phyloP scores from a whole-genome alignment of 2,797 vertebrate species.

The Phoebastria nigripes region DNA sequence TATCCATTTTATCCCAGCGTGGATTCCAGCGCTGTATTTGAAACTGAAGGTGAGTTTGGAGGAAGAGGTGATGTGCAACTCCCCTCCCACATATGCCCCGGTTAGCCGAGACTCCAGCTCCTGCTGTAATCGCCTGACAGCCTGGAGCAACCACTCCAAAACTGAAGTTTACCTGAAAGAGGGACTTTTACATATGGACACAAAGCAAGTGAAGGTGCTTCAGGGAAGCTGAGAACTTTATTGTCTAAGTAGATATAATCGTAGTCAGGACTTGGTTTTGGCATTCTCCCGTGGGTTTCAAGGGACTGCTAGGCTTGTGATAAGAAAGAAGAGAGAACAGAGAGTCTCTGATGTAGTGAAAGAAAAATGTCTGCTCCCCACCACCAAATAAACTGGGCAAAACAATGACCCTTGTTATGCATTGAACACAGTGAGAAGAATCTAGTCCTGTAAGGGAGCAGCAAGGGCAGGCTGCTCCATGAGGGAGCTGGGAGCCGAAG shows the following conservation, averaged over 20 bases:
- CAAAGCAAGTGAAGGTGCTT: not conserved
- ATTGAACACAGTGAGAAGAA: not conserved
- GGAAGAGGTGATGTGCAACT: not conserved
- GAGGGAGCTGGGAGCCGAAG: not conserved
- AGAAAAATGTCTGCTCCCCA: not conserved
- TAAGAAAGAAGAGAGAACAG: not conserved
- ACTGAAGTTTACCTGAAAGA: not conserved
- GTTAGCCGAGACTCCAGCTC: not conserved
- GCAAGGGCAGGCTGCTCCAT: not conserved
- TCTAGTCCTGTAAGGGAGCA: not conserved
- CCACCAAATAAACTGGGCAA: not conserved
- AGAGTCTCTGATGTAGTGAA: not conserved
- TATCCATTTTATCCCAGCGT: not conserved
- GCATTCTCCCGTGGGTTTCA: not conserved
- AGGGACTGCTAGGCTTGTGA: not conserved
- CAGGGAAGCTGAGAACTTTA: not conserved
- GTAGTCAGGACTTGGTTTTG: not conserved
- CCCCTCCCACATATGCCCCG: fast-evolving
- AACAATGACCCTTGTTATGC: not conserved
- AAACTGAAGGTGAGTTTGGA: not conserved
- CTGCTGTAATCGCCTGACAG: not conserved
- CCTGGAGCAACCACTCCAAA: not conserved
- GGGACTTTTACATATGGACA: not conserved
- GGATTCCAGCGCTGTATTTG: not conserved
- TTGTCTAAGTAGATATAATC: not conserved